A percentile compares a stretch with the other conserved stretches of the same genome.
These are phyloP conservation scores for Psilopogon haemacephalus DNA, from an alignment of 2,113 vertebrate species.

Conservation along the genomic window DNA sequence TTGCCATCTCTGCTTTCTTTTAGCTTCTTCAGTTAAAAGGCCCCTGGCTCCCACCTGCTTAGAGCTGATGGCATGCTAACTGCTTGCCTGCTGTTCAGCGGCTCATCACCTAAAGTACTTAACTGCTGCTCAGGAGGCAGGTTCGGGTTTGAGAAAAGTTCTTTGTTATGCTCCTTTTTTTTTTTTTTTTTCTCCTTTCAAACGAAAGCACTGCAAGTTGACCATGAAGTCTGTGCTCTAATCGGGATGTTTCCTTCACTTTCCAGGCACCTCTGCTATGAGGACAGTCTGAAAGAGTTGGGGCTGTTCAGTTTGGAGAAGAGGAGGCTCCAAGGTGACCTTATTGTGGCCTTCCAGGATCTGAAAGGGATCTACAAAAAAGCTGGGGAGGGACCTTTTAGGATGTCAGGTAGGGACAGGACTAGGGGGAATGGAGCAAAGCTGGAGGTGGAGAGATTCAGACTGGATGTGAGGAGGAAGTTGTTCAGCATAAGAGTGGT, in stretches of 20 bases:
- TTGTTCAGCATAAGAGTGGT: too few species aligned
- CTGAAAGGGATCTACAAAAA: too few species aligned
- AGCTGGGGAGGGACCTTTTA: too few species aligned
- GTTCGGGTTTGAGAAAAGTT: not conserved
- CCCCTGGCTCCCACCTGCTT: not conserved
- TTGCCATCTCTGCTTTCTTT: not conserved
- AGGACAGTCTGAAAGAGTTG: too few species aligned
- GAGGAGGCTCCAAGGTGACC: too few species aligned
- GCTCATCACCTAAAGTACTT: not conserved
- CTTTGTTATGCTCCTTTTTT: not conserved
- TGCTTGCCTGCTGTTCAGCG: not conserved
- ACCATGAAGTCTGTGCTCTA: not conserved
- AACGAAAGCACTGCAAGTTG: not conserved
- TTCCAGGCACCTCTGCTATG: not conserved
- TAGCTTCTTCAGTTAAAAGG: not conserved
- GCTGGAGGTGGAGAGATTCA: too few species aligned
- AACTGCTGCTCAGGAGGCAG: not conserved
- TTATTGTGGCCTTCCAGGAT: too few species aligned
- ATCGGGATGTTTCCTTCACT: not conserved
- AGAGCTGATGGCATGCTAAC: not conserved
- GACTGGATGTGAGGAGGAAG: too few species aligned
- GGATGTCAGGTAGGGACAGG: too few species aligned
- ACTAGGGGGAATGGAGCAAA: too few species aligned
- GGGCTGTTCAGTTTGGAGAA: too few species aligned
- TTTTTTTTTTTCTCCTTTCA: not conserved